phyloP scores from a whole-genome alignment of 30 jellyfish, hydroid and myxozoan genomes.

The Chironex yamaguchii region DNA sequence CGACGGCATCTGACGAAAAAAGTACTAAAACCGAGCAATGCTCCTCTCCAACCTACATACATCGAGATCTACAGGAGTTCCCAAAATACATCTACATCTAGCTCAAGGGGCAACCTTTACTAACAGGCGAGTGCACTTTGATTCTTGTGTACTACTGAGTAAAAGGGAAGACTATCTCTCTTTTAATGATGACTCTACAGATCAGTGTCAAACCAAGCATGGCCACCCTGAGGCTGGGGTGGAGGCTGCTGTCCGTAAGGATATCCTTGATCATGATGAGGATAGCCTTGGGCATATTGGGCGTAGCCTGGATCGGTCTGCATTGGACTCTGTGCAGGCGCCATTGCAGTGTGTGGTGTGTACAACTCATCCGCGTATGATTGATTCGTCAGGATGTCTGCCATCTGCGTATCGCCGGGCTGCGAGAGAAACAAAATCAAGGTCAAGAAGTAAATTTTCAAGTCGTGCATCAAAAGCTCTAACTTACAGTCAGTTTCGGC shows the following conservation, averaged over 20 bases:
- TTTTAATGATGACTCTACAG: conserved; percentile 45
- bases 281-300: conserved; percentile 71
- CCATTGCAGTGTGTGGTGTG: conserved; percentile 66
- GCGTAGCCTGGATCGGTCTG: conserved; percentile 75
- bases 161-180: too few relatives aligned
- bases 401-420: conserved; percentile 99
- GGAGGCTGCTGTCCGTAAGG: conserved; percentile 77
- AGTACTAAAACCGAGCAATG: too few relatives aligned
- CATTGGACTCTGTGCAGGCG: conserved; percentile 71
- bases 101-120: too few relatives aligned
- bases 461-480: too few relatives aligned
- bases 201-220: conserved; percentile 98
- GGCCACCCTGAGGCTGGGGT: conserved; percentile 86
- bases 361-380: conserved; percentile 95
- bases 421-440: conserved; percentile 3
- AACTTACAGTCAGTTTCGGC: too few relatives aligned
- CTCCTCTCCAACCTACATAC: too few relatives aligned
- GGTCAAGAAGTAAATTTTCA: too few relatives aligned
- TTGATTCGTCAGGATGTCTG: conserved; percentile 97
- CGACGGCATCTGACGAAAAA: too few relatives aligned
- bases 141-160: too few relatives aligned
- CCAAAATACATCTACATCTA: too few relatives aligned
- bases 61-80: too few relatives aligned
- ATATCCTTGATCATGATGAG: conserved; percentile 37
- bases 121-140: too few relatives aligned